These are phyloP conservation scores for Myotis vivesi DNA, from an alignment of 2,797 vertebrate species.

Conservation along the genomic window DNA sequence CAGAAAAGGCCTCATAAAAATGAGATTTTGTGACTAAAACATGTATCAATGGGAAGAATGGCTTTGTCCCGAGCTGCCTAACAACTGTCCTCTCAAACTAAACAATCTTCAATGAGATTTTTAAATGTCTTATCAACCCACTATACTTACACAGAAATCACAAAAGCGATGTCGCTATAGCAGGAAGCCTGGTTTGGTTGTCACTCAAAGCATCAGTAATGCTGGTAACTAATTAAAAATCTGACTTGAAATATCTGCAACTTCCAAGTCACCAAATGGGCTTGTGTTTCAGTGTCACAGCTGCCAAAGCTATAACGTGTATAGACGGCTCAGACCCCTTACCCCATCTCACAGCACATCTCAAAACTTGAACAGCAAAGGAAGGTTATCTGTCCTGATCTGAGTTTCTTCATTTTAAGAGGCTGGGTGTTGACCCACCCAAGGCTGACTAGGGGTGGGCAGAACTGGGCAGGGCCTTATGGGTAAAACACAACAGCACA, in stretches of 20 bases:
- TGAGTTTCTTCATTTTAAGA: neutral
- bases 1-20: neutral
- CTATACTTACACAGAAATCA: neutral
- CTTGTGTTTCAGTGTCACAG: neutral
- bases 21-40: neutral
- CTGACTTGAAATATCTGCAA: neutral
- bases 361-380: neutral
- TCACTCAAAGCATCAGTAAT: slow-evolving; percentile 15
- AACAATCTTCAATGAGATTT: neutral
- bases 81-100: neutral
- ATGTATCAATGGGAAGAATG: neutral
- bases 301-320: neutral
- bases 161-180: neutral
- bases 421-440: neutral
- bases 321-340: neutral
- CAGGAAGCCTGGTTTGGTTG: neutral
- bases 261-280: neutral
- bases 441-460: neutral
- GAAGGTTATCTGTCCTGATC: neutral
- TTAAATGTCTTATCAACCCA: neutral
- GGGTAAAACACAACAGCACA: neutral
- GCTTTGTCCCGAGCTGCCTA: slow-evolving; percentile 17
- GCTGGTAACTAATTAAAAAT: neutral
- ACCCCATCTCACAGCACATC: neutral
- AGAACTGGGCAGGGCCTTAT: neutral